A percentile compares a stretch with the other conserved stretches of the same genome.
Evolutionary conservation across 2,797 vertebrate genomes (phyloP).

Genomic region (Rallus crepitans): DNA sequence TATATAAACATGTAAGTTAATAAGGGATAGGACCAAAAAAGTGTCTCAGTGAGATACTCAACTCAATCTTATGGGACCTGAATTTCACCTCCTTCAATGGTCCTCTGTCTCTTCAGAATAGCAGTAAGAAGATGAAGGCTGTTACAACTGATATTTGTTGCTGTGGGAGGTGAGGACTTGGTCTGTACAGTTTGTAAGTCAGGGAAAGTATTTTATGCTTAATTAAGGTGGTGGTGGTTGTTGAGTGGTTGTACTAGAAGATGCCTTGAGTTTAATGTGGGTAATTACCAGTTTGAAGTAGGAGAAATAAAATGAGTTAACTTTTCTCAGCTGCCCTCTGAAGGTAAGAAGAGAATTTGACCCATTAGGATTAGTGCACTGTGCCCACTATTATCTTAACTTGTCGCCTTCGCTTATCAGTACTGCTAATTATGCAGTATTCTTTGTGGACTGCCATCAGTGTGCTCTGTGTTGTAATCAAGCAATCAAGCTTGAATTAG

Average conservation of each 20-base stretch:
- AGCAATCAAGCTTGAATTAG: constrained; percentile 5
- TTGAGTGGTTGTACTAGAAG: background rate
- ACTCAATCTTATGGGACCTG: background rate
- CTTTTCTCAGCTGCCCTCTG: background rate
- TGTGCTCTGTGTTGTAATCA: background rate
- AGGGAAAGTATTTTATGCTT: background rate
- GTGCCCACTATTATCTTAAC: background rate
- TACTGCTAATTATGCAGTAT: constrained; percentile 17
- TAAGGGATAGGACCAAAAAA: background rate
- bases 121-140: background rate
- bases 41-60: background rate
- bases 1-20: background rate
- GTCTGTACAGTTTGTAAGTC: background rate
- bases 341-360: background rate
- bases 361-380: background rate
- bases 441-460: background rate
- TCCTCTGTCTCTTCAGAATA: background rate
- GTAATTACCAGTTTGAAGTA: background rate
- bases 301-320: background rate
- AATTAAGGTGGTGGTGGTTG: background rate
- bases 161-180: background rate
- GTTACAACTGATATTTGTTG: rapidly evolving
- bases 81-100: background rate
- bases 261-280: background rate
- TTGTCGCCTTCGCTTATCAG: background rate